A percentile compares a stretch with the other conserved stretches of the same genome.
Conservation (phyloP, 2,888 invertebrate genomes). For the Drosophila kambysellisi region DNA sequence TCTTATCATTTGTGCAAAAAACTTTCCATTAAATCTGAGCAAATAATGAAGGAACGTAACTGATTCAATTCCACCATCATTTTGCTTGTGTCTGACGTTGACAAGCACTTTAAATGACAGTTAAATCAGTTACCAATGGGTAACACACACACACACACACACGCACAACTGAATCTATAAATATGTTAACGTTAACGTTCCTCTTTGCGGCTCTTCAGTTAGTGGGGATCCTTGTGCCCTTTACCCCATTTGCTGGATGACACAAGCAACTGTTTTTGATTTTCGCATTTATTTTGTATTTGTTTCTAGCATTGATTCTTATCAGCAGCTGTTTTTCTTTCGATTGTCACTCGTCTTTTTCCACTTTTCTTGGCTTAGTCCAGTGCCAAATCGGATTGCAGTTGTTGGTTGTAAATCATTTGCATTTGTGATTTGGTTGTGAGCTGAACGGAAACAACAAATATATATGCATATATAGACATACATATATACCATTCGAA, state of each 20-base stretch:
- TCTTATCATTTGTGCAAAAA: conserved; percentile 2
- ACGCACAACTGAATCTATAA: conserved; percentile 9
- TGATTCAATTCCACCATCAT: conserved; percentile 20
- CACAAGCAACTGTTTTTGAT: conserved; percentile 25
- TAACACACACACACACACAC: background rate
- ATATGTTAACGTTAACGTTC: conserved; percentile 5
- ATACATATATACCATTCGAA: background rate
- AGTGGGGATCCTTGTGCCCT: conserved; percentile 9
- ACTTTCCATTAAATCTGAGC: conserved; percentile 5
- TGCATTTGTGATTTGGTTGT: conserved; percentile 47
- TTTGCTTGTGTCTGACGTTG: conserved; percentile 15
- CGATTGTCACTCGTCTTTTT: background rate
- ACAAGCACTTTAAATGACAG: conserved; percentile 35
- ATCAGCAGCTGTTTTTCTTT: conserved; percentile 11
- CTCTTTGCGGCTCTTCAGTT: conserved; percentile 11
- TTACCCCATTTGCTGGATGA: background rate
- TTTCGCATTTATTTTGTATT: conserved; percentile 15
- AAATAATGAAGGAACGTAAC: conserved; percentile 18
- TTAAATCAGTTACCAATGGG: conserved; percentile 4
- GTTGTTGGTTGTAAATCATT: conserved; percentile 30
- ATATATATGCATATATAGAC: background rate
- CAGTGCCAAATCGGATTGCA: conserved; percentile 7
- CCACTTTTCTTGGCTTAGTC: background rate
- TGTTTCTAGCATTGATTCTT: conserved; percentile 18
- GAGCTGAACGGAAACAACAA: conserved; percentile 27